Evolutionary conservation across 2,888 invertebrate genomes (phyloP).

Genomic region (Ophion ellenae): DNA sequence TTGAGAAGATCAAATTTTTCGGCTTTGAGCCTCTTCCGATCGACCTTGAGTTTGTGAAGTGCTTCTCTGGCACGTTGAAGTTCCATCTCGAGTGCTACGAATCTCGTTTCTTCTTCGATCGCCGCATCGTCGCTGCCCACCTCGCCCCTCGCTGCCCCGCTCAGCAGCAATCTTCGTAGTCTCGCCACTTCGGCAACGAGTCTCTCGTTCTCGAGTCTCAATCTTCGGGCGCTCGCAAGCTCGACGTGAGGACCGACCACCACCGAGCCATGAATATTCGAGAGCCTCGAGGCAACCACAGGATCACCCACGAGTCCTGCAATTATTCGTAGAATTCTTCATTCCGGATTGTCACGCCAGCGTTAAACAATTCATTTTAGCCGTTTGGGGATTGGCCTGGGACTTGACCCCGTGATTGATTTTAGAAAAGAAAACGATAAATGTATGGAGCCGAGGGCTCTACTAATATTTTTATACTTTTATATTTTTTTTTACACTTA

Average conservation of each 20-base stretch:
- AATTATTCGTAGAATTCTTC: constrained; percentile 10
- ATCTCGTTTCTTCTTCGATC: constrained; percentile 85
- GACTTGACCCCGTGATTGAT: no score
- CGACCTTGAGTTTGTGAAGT: constrained; percentile 92
- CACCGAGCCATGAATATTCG: constrained; percentile 79
- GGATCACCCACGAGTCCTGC: constrained; percentile 80
- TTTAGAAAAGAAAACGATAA: no score
- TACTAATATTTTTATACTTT: no score
- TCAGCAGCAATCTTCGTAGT: constrained; percentile 88
- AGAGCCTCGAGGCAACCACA: constrained; percentile 80
- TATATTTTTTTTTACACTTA: no score
- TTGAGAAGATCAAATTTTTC: constrained; percentile 96
- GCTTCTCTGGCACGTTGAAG: constrained; percentile 92
- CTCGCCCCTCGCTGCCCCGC: constrained; percentile 86
- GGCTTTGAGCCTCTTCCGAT: constrained; percentile 95
- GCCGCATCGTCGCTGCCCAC: constrained; percentile 85
- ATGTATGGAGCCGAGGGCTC: no score
- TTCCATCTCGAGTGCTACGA: constrained; percentile 88
- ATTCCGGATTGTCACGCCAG: constrained; percentile 8
- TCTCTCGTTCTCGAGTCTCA: constrained; percentile 91
- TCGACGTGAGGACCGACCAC: constrained; percentile 85
- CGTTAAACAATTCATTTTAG: background rate
- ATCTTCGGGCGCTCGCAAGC: constrained; percentile 86
- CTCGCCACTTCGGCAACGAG: constrained; percentile 89
- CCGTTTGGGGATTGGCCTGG: no score